Base-by-base conservation (phyloP, 2,888 invertebrate genomes). In the Bedellia somnulentella region DNA sequence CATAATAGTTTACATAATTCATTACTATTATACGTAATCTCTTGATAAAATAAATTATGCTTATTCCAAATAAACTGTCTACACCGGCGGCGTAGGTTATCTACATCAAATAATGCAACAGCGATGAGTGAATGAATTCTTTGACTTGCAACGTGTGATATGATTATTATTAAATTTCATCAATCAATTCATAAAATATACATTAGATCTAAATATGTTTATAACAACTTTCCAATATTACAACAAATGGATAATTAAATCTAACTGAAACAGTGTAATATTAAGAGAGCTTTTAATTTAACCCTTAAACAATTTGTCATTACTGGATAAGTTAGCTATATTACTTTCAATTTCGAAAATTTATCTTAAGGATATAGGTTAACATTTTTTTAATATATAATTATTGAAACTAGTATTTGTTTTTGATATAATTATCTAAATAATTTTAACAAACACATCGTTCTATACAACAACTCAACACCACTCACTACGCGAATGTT, bases 91-190 rank as follows among this genome's bases (percentile, higher is more conserved):
- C n/a, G n/a, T n/a, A n/a, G n/a, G n/a, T 18, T 52, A 52, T 57
- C 49, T 55, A 54, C n/a, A n/a, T n/a, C n/a, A n/a, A 64, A 59
- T 31, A 34, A 30, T 28, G 6, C 10, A 15, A 33, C 30, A 23
- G 25, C 25, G 35, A 27, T 55, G 47, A 48, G 51, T 57, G 51
- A 53, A 62, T 58, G 57, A 48, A 5, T 56, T 59, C 57, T 62
- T 71, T 58, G 76, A 71, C 60, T 73, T 76, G 75, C 70, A n/a
- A n/a, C n/a, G 64, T 78, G 78, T 81, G 81, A 81, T 81, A 81
- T 82, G 81, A 80, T 68, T 56, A 46, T 58, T 48, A n/a, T 51
- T 46, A 24, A 37, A n/a, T 32, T 37, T 40, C 39, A 47, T 44
- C 40, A 47, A 50, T 49, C 41, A 43, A 43, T 44, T 46, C 49